Evolutionary conservation across 30 jellyfish, hydroid and myxozoan species (phyloP), one percentile per base, ranked within the genome.

Genomic region (Haliclystus octoradiatus): DNA sequence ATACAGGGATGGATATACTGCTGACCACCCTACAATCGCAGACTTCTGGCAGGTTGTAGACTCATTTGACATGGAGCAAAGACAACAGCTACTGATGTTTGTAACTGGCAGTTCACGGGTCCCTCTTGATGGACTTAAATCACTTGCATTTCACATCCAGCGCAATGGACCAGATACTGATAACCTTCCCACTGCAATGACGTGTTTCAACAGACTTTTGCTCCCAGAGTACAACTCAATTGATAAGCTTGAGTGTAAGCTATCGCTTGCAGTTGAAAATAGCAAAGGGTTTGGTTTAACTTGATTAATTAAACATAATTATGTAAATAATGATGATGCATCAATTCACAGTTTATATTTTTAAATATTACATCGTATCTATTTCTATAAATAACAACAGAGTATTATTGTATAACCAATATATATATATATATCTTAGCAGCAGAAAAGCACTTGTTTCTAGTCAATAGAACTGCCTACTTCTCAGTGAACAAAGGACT

Each of bases 61-160:
- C 66, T 67, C 32, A 0, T 76, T 89, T 35, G 72, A 85, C 2
- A 71, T 68, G 50, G 71, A 76, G 57, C 95, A 89, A 50, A 81
- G 81, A 80, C 83, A 73, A 35, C 63, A 76, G n/a, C 68, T 89
- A 50, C 75, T 89, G 74, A 75, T 83, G 63, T 89, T 89, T 72
- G 95, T 77, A 13, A 89, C 98, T n/a, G 98, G 98, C 30, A 80
- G 95, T 60, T 82, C 74, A 66, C 93, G 98, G 23, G 95, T 89
- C 28, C 98, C 98, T 2, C 80, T 89, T 0, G 71, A 78, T 28
- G 98, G 98, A 26, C 75, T 89, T 70, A 62, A 87, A 9, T 70
- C 95, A 0, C 65, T 89, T 34, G 68, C 95, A 1, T 89, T 89
- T 34, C 51, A 76, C 32, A 81, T 89, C 47, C 95, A 81, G 53